Conservation (phyloP, 2,113 vertebrate genomes). For the Enhydra lutris region DNA sequence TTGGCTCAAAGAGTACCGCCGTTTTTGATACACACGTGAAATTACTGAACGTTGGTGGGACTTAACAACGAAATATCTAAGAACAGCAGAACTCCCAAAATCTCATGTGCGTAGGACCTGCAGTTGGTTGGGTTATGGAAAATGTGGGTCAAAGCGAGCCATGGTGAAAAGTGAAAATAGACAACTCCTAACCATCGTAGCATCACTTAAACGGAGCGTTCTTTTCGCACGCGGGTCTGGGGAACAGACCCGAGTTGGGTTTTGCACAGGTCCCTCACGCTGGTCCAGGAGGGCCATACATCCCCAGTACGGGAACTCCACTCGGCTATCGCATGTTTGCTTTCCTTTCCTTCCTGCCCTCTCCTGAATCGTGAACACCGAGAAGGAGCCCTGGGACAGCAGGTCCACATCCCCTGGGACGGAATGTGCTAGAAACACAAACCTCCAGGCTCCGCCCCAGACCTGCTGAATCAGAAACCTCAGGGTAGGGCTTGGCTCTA, state of each 20-base stretch:
- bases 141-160: background rate
- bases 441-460: background rate
- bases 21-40: background rate
- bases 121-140: background rate
- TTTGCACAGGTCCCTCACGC: background rate
- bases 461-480: background rate
- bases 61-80: background rate
- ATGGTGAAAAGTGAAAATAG: background rate
- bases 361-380: background rate
- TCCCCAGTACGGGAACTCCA: background rate
- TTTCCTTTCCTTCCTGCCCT: too few species aligned
- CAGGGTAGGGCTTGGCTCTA: rapidly evolving
- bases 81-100: background rate
- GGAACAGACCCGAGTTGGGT: background rate
- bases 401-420: background rate
- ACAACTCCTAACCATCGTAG: background rate
- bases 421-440: too few species aligned
- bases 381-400: too few species aligned
- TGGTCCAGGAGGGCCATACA: rapidly evolving
- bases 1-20: background rate
- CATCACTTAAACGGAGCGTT: background rate
- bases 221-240: background rate
- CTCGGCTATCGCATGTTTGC: background rate
- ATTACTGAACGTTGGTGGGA: background rate
- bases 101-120: background rate